Evolutionary conservation across 1,140 invertebrate genomes (phyloP), one percentile per base, ranked within the genome.

Genomic region (Drosophila takahashii): DNA sequence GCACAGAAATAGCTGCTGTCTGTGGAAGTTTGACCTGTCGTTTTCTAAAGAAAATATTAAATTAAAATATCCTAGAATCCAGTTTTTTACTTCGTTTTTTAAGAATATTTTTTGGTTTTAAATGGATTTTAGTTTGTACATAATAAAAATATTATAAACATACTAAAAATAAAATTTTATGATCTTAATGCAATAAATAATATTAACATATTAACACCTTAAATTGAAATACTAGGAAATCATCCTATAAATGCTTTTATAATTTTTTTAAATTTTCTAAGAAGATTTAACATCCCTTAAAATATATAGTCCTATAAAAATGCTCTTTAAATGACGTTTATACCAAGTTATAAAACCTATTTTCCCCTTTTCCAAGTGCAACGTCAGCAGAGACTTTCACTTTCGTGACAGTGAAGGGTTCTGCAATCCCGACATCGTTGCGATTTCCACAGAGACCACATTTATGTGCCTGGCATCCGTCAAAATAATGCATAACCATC

Each of bases 401-500:
- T 53, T 52, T n/a, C 29, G 15, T 22, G 18, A 4, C 34, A 16
- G 13, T 0, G 7, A 8, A 45, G 18, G 29, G n/a, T 50, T 51
- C 27, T 34, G 22, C 29, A 65, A 67, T 65, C 50, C 67, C 26
- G 66, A 48, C 64, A 44, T 44, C 42, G 9, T 5, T 26, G 5
- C n/a, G 42, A 32, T 36, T 27, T 34, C 45, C 15, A 37, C 32
- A 1, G 26, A 39, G n/a, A 47, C 26, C 11, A 9, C n/a, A 26
- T 32, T 15, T 18, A 29, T 64, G 29, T 11, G 29, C 11, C n/a
- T 37, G 37, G 4, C 32, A 56, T 47, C 37, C 67, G 47, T 73
- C 53, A 45, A 44, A 42, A 36, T 60, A 47, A 60, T 72, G 42
- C 45, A 60, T 72, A 72, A 71, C 56, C 53, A 42, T 69, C 26